Evolutionary conservation across 2,113 vertebrate species (phyloP).

Genomic region (Pygathrix nemaeus): DNA sequence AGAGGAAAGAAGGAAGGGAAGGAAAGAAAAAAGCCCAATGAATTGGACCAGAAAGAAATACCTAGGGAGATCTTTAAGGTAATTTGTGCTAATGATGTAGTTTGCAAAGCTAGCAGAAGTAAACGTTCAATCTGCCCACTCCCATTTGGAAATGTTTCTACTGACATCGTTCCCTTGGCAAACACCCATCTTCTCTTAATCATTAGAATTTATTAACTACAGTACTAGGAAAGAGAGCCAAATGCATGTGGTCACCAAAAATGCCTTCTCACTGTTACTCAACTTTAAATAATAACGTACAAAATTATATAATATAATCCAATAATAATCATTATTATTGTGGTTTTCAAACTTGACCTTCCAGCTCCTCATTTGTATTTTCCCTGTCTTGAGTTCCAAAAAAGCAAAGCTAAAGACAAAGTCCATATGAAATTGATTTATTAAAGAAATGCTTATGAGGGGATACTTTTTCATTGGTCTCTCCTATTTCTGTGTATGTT

Average conservation of each 20-base stretch:
- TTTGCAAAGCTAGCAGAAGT: constrained; percentile 47
- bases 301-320: background rate
- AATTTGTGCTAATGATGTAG: constrained; percentile 15
- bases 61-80: background rate
- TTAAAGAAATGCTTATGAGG: background rate
- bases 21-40: background rate
- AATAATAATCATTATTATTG: background rate
- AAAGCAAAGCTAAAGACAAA: background rate
- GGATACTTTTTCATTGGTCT: background rate
- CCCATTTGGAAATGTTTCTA: constrained; percentile 45
- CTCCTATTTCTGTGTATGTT: constrained; percentile 18
- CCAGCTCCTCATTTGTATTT: background rate
- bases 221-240: constrained; percentile 1
- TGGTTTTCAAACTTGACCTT: constrained; percentile 12
- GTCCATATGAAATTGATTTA: constrained; percentile 7
- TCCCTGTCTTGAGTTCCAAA: background rate
- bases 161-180: constrained; percentile 26
- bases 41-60: constrained; percentile 17
- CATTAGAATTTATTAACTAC: constrained; percentile 22
- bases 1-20: background rate
- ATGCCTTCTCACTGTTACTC: background rate
- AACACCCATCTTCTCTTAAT: constrained; percentile 3
- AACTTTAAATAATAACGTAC: background rate
- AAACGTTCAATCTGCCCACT: constrained; percentile 35
- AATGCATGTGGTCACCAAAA: background rate